Evolutionary conservation across 2,797 vertebrate species (phyloP).

Genomic region (Myotis findleyi): DNA sequence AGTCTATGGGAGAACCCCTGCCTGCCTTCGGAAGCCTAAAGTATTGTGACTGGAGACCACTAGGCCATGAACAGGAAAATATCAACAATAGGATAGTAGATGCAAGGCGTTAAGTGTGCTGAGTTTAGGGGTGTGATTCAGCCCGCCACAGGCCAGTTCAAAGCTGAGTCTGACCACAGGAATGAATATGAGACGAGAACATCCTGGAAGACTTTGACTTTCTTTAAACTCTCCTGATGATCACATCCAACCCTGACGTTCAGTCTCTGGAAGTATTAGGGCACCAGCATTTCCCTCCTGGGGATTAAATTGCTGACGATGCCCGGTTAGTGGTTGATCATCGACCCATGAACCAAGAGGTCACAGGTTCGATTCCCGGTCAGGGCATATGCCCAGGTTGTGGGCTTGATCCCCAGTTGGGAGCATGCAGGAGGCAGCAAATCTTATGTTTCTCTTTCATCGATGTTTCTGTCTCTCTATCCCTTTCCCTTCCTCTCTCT

Average conservation of each 20-base stretch:
- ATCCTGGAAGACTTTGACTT: not conserved
- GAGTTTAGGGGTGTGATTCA: not conserved
- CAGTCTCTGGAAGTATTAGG: not conserved
- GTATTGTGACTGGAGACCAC: not conserved
- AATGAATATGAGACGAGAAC: not conserved
- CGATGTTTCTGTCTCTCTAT: too few species aligned
- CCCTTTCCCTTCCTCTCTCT: too few species aligned
- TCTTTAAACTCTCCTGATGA: not conserved
- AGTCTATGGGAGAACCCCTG: not conserved
- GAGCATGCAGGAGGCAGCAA: too few species aligned
- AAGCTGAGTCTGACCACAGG: constrained; percentile 15
- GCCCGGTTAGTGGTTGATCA: too few species aligned
- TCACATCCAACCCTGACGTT: not conserved
- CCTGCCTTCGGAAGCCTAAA: not conserved
- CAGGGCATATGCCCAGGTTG: too few species aligned
- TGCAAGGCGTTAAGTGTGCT: not conserved
- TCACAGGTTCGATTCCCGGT: too few species aligned
- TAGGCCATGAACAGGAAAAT: not conserved
- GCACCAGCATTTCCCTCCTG: not conserved
- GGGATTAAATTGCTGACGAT: not conserved
- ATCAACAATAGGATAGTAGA: not conserved
- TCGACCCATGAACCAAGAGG: too few species aligned
- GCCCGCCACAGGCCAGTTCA: not conserved
- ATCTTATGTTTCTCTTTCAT: too few species aligned
- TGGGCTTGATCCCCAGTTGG: too few species aligned